These are phyloP conservation scores for Parazoanthus swiftii DNA, from an alignment of 92 coral and sea anemone genomes.

Conservation along the genomic window DNA sequence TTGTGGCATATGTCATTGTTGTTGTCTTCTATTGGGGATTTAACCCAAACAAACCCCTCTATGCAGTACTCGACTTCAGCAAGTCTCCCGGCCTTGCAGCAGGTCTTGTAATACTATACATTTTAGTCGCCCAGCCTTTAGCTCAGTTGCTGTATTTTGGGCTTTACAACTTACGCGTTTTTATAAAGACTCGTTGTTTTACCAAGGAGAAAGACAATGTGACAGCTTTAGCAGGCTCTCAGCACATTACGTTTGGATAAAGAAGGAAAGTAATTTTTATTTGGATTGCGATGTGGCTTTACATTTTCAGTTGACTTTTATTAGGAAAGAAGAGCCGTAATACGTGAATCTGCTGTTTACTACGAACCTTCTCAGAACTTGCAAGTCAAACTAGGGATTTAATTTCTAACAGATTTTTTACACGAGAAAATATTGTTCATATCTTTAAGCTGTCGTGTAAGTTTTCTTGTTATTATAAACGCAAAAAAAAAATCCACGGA, in stretches of 20 bases:
- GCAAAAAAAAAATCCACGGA: no score
- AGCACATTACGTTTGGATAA: slow-evolving; percentile 36
- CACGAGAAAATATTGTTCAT: no score
- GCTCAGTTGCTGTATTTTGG: slow-evolving; percentile 72
- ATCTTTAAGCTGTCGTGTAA: no score
- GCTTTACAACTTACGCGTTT: slow-evolving; percentile 58
- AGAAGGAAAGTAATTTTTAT: no score
- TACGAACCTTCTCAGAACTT: no score
- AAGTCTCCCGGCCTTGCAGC: slow-evolving; percentile 55
- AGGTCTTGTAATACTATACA: slow-evolving; percentile 51
- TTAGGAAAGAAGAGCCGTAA: no score
- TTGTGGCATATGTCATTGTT: slow-evolving; percentile 58
- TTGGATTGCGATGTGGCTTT: no score
- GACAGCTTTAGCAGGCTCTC: slow-evolving; percentile 20
- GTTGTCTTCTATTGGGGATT: slow-evolving; percentile 83
- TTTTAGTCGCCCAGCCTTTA: slow-evolving; percentile 69
- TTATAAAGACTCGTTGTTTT: slow-evolving; percentile 12
- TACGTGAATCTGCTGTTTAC: no score
- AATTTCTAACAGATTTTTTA: no score
- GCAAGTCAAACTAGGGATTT: no score
- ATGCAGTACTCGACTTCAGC: slow-evolving; percentile 67
- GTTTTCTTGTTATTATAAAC: no score
- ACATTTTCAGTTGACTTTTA: no score
- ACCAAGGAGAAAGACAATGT: slow-evolving; percentile 13
- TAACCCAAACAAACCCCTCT: slow-evolving; percentile 57